These are phyloP conservation scores for Emydura subglobosa DNA, from an alignment of 2,113 vertebrate species.

Conservation along the genomic window DNA sequence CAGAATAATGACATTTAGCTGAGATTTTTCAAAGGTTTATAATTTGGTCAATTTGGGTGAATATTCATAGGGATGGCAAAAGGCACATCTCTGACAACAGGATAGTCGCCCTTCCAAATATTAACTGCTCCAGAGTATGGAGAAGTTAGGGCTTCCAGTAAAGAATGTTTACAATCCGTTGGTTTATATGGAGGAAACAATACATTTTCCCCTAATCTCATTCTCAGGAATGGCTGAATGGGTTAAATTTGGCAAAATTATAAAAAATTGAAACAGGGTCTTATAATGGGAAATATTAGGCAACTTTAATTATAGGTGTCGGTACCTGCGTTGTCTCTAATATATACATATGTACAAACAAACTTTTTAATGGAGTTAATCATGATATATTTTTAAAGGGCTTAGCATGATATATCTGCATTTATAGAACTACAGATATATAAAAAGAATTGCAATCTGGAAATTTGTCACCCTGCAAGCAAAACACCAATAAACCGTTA, in stretches of 20 bases:
- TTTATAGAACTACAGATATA: not conserved
- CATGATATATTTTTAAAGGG: not conserved
- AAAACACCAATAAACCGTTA: not conserved
- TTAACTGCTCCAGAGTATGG: not conserved
- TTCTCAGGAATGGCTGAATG: not conserved
- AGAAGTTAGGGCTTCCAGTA: not conserved
- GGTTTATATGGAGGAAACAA: not conserved
- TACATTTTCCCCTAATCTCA: rapidly evolving
- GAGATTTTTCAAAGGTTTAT: not conserved
- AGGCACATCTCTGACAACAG: not conserved
- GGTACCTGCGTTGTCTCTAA: not conserved
- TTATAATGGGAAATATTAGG: not conserved
- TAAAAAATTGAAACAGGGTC: not conserved
- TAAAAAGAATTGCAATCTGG: not conserved
- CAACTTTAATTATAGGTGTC: not conserved
- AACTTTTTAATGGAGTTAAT: not conserved
- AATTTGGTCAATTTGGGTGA: not conserved
- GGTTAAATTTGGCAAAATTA: not conserved
- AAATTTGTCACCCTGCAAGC: not conserved
- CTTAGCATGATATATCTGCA: not conserved
- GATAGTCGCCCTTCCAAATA: not conserved
- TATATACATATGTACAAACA: not conserved
- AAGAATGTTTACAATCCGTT: not conserved
- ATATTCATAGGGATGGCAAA: not conserved
- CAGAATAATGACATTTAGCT: not conserved